phyloP scores from a whole-genome alignment of 2,888 invertebrate species.

The Halictus ligatus region DNA sequence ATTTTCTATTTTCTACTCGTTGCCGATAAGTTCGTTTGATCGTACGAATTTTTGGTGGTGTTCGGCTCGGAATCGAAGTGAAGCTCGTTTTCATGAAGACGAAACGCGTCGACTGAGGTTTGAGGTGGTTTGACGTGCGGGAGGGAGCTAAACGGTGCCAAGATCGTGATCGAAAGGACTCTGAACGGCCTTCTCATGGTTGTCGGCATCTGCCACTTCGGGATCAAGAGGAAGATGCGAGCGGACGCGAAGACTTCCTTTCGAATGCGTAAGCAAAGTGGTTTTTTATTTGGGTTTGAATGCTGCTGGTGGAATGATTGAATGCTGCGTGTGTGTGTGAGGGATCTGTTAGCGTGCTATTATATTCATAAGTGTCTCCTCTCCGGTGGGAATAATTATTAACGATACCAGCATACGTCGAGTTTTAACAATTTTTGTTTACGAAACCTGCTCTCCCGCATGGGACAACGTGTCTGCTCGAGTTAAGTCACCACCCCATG shows the following conservation, averaged over 20 bases:
- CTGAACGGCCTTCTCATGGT: slow-evolving; percentile 74
- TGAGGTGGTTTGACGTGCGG: background rate
- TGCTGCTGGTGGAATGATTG: background rate
- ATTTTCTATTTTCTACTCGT: background rate
- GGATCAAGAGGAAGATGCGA: slow-evolving; percentile 78
- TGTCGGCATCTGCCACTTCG: slow-evolving; percentile 78
- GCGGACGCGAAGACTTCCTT: slow-evolving; percentile 75
- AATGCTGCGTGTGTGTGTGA: background rate
- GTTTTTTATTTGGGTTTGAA: background rate
- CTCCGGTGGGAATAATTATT: background rate
- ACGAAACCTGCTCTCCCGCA: slow-evolving; percentile 63
- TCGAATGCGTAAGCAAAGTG: slow-evolving; percentile 76
- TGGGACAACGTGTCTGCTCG: slow-evolving; percentile 39
- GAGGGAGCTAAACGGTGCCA: background rate
- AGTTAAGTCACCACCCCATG: slow-evolving; percentile 36
- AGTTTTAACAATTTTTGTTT: slow-evolving; percentile 44
- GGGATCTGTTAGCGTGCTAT: background rate
- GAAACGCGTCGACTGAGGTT: no score
- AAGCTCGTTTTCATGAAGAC: slow-evolving; percentile 1
- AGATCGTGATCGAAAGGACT: background rate
- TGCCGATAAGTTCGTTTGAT: no score
- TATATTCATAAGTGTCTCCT: background rate
- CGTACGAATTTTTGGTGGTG: no score
- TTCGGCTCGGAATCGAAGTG: background rate
- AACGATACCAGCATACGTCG: slow-evolving; percentile 65